Conservation (phyloP, 1,140 invertebrate genomes). For the Grapholita molesta region DNA sequence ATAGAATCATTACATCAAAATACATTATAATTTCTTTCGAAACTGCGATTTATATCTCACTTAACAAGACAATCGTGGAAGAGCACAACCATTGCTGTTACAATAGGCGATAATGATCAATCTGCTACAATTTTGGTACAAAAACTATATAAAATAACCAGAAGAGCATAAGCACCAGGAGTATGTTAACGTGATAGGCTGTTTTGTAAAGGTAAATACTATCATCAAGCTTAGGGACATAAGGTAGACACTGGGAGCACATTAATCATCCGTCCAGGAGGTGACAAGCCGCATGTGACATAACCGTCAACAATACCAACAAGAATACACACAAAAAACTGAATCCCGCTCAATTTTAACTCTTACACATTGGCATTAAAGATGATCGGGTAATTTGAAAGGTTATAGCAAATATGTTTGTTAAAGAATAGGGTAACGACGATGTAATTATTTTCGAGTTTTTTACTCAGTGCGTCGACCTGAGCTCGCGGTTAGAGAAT, state of each 20-base stretch:
- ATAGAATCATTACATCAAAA: not conserved
- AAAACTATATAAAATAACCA: not conserved
- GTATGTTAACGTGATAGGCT: not conserved
- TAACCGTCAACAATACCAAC: slow-evolving; percentile 8
- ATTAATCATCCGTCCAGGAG: slow-evolving; percentile 10
- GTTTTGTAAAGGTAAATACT: not conserved
- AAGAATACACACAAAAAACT: not conserved
- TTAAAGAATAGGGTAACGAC: slow-evolving; percentile 10
- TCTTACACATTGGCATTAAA: not conserved
- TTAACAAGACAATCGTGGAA: not conserved
- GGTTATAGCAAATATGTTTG: not conserved
- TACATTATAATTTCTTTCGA: not conserved
- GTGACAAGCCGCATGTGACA: slow-evolving; percentile 11
- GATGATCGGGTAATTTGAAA: not conserved
- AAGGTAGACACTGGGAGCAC: not conserved
- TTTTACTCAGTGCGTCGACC: slow-evolving; percentile 2
- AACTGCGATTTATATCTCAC: not conserved
- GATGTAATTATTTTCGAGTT: slow-evolving; percentile 13
- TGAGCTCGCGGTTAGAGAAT: slow-evolving; percentile 1
- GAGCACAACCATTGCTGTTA: not conserved
- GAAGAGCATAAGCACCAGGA: not conserved
- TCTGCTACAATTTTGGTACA: slow-evolving; percentile 1
- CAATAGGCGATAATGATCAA: slow-evolving; percentile 11
- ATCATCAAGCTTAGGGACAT: not conserved
- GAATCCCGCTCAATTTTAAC: not conserved